Conservation (phyloP, 1,140 invertebrate genomes). For the Diorhabda elongata region DNA sequence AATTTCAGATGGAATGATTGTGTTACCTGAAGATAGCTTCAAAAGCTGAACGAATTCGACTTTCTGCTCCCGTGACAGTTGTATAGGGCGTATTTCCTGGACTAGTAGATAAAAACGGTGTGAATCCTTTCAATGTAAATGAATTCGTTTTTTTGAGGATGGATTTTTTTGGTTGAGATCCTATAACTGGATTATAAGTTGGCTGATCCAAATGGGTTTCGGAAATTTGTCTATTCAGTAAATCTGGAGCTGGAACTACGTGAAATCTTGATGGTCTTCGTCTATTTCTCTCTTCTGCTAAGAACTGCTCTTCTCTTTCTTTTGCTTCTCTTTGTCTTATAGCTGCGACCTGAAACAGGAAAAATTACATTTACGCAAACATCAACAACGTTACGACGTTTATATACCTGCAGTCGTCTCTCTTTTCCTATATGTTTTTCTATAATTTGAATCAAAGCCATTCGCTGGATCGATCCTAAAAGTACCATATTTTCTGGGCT, state of each 20-base stretch:
- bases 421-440: constrained; percentile 84
- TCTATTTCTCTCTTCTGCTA: constrained; percentile 50
- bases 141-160: constrained; percentile 91
- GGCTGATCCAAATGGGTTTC: constrained; percentile 44
- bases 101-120: constrained; percentile 59
- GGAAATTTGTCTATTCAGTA: constrained; percentile 45
- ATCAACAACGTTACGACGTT: background rate
- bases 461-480: constrained; percentile 86
- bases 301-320: constrained; percentile 55
- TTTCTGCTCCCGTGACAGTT: constrained; percentile 82
- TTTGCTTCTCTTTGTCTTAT: constrained; percentile 63
- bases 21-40: constrained; percentile 72
- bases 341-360: constrained; percentile 51
- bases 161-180: constrained; percentile 72
- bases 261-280: constrained; percentile 67
- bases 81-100: constrained; percentile 72
- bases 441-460: constrained; percentile 83
- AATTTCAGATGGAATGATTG: background rate
- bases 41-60: constrained; percentile 80
- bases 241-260: constrained; percentile 65
- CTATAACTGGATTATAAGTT: constrained; percentile 56
- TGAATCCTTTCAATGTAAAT: constrained; percentile 72
- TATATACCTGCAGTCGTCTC: constrained; percentile 59
- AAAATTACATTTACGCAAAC: background rate
- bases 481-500: constrained; percentile 88